Evolutionary conservation across 2,113 vertebrate genomes (phyloP).

Genomic region (Gallinago paraguaiae): DNA sequence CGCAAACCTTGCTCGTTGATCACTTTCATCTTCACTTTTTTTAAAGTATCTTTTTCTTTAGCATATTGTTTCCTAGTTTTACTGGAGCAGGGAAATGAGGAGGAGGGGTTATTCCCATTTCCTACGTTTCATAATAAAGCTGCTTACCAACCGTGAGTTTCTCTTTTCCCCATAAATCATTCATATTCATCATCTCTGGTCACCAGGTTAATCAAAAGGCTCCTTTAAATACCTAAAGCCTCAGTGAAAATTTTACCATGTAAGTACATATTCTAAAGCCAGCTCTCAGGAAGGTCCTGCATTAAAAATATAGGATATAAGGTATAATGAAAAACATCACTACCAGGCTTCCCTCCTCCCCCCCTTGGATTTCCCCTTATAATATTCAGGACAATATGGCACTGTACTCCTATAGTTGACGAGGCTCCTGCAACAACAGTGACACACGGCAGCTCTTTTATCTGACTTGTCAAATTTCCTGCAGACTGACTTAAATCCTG

Average conservation of each 20-base stretch:
- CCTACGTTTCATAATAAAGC: conserved; percentile 50
- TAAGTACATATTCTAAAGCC: neutral
- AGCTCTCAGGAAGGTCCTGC: neutral
- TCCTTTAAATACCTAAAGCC: neutral
- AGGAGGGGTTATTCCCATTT: conserved; percentile 14
- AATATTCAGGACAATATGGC: neutral
- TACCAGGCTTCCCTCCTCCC: neutral
- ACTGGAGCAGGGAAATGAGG: neutral
- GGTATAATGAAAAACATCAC: neutral
- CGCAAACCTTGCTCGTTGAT: neutral
- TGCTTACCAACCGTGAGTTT: conserved; percentile 1
- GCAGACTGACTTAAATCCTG: neutral
- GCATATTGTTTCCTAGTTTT: conserved; percentile 6
- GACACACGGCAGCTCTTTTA: fast-evolving
- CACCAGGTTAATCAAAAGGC: neutral
- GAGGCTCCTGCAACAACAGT: neutral
- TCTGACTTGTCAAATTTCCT: neutral
- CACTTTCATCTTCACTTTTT: neutral
- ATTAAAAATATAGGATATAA: neutral
- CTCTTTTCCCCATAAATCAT: conserved; percentile 12
- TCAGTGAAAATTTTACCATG: neutral
- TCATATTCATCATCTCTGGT: neutral
- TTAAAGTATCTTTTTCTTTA: conserved; percentile 1
- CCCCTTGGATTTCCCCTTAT: neutral
- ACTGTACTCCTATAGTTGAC: neutral